Evolutionary conservation across 2,797 vertebrate genomes (phyloP).

Genomic region (Siniperca scherzeri): DNA sequence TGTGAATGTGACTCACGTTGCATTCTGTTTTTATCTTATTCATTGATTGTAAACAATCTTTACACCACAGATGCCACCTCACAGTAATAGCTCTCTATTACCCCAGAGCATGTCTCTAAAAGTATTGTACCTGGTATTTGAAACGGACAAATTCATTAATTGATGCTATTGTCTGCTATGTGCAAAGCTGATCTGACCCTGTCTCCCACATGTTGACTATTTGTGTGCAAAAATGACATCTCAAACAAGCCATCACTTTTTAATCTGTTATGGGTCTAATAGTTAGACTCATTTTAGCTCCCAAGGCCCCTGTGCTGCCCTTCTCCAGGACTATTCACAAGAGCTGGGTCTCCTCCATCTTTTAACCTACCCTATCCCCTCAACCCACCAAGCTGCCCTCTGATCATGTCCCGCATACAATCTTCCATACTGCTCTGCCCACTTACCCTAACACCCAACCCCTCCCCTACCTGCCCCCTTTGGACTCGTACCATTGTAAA

Average conservation of each 20-base stretch:
- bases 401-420: background rate
- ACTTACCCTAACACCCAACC: background rate
- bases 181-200: background rate
- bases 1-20: background rate
- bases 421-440: background rate
- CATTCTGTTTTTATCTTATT: background rate
- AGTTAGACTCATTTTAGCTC: background rate
- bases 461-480: background rate
- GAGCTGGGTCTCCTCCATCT: background rate
- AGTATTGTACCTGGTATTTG: background rate
- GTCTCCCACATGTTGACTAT: background rate
- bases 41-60: background rate
- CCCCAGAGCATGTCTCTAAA: background rate
- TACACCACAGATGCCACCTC: background rate
- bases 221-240: background rate
- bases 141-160: background rate
- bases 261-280: background rate
- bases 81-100: background rate
- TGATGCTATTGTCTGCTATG: background rate
- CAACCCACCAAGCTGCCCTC: background rate
- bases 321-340: background rate
- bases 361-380: background rate
- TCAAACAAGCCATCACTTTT: background rate
- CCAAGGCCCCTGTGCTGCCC: background rate
- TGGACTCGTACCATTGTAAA: slow-evolving; percentile 24